Conservation (phyloP, 2,113 vertebrate genomes). For the Nanger granti region DNA sequence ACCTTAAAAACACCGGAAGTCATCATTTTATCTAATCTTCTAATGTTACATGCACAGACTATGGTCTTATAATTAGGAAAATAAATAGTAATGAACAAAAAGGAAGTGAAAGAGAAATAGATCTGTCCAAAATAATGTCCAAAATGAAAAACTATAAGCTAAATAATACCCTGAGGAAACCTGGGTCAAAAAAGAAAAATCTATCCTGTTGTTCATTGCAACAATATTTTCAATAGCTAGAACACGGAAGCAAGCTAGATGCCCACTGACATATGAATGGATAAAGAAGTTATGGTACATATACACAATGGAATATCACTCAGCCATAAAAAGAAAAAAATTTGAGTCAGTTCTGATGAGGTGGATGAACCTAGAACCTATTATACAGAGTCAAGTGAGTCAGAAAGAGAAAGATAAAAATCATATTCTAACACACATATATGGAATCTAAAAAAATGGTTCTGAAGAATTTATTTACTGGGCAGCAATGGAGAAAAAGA, state of each 20-base stretch:
- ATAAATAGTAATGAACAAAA: constrained; percentile 9
- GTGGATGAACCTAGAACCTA: background rate
- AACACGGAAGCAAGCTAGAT: background rate
- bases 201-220: background rate
- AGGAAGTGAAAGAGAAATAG: background rate
- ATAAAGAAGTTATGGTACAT: background rate
- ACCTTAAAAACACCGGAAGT: constrained; percentile 32
- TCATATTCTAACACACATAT: background rate
- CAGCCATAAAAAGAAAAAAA: background rate
- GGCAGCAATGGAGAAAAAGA: background rate
- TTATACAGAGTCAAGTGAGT: background rate
- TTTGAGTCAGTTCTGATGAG: background rate
- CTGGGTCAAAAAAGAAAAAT: background rate
- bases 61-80: background rate
- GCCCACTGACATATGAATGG: background rate
- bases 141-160: constrained; percentile 8
- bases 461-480: background rate
- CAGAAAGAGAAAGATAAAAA: background rate
- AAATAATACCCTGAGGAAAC: background rate
- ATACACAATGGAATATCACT: background rate
- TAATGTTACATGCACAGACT: background rate
- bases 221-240: background rate
- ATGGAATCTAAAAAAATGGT: background rate
- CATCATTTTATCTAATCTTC: constrained; percentile 15
- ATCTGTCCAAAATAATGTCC: background rate